Conservation (phyloP, 2,888 invertebrate species). For the Aleiodes alternator region DNA sequence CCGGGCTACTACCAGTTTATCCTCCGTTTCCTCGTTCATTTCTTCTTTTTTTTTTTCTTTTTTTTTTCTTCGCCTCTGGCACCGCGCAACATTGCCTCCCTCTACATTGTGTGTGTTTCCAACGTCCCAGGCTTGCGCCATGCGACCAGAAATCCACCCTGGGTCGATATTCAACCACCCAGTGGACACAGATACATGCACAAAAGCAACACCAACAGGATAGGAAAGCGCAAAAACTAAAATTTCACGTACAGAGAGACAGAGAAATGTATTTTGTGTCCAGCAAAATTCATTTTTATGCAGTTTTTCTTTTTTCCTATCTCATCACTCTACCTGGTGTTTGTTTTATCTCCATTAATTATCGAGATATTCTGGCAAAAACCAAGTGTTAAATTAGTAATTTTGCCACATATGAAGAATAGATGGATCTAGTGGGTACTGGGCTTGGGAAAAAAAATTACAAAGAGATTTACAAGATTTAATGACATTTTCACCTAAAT, state of each 20-base stretch:
- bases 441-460: too few species aligned
- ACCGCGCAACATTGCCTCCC: constrained; percentile 49
- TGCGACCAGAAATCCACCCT: constrained; percentile 70
- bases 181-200: constrained; percentile 18
- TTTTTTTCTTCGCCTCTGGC: constrained; percentile 60
- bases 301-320: background rate
- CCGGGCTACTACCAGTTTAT: constrained; percentile 73
- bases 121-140: constrained; percentile 70
- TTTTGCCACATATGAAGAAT: too few species aligned
- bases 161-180: constrained; percentile 72
- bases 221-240: background rate
- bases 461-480: too few species aligned
- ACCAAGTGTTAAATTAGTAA: too few species aligned
- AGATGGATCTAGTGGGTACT: too few species aligned
- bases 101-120: constrained; percentile 38
- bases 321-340: background rate
- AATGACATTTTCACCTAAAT: too few species aligned
- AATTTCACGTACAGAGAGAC: background rate
- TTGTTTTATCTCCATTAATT: background rate
- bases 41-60: constrained; percentile 23
- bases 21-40: constrained; percentile 64
- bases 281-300: background rate
- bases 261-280: background rate
- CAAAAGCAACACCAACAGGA: constrained; percentile 20
- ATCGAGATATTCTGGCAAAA: too few species aligned